phyloP scores from a whole-genome alignment of 1,140 invertebrate genomes.

The Mizuhopecten yessoensis region DNA sequence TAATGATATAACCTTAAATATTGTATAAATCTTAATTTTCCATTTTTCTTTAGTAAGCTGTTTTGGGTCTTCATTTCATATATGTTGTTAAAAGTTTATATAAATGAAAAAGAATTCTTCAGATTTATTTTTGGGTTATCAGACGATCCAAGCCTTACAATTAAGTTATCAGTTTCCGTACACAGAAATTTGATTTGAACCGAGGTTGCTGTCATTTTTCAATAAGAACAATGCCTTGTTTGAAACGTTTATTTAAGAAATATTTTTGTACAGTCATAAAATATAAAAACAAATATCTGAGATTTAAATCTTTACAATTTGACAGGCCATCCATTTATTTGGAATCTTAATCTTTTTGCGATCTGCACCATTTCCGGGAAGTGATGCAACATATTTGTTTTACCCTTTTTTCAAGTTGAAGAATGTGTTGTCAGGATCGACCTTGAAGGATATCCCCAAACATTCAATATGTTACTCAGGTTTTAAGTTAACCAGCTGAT shows the following conservation, averaged over 20 bases:
- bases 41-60: no score
- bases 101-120: no score
- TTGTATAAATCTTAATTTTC: no score
- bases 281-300: neutral
- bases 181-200: neutral
- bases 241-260: neutral
- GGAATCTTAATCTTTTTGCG: neutral
- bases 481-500: no score
- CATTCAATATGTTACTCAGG: no score
- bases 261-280: neutral
- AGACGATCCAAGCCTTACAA: neutral
- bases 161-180: neutral
- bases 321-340: constrained; percentile 38
- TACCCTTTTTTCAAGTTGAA: neutral
- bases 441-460: neutral
- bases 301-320: neutral
- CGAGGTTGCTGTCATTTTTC: neutral
- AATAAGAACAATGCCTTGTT: constrained; percentile 32
- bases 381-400: neutral
- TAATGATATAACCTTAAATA: no score
- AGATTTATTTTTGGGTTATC: no score
- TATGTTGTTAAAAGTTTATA: no score
- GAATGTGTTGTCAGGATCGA: neutral
- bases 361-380: neutral
- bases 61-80: no score